Evolutionary conservation across 2,888 invertebrate species (phyloP).

Genomic region (Ceramica pisi): DNA sequence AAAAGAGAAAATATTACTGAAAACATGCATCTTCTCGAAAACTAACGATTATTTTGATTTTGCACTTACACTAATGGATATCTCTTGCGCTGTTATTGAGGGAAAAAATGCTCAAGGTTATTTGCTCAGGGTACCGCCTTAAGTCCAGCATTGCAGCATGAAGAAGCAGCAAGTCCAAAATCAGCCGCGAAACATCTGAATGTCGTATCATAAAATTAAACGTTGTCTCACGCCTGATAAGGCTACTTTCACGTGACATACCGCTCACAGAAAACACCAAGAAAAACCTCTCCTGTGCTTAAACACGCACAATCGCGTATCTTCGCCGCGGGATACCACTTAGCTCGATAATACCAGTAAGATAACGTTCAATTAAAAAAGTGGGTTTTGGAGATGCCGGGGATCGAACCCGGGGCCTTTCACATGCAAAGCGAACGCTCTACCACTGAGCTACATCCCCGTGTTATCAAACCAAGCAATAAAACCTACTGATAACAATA

Average conservation of each 20-base stretch:
- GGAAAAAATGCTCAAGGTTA: too few relatives aligned
- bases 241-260: constrained; percentile 15
- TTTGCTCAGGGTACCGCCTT: too few relatives aligned
- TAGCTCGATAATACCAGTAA: constrained; percentile 3
- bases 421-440: constrained; percentile 99
- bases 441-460: constrained; percentile 98
- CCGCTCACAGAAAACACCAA: constrained; percentile 21
- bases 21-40: too few relatives aligned
- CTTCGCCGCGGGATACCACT: constrained; percentile 35
- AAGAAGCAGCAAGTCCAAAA: constrained; percentile 5
- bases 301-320: constrained; percentile 7
- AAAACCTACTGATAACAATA: too few relatives aligned
- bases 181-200: constrained; percentile 22
- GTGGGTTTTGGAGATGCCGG: constrained; percentile 94
- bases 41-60: too few relatives aligned
- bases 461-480: too few relatives aligned
- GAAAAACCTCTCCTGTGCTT: constrained; percentile 1
- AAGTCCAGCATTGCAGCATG: too few relatives aligned
- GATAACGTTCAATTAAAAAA: constrained; percentile 15
- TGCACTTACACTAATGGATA: too few relatives aligned
- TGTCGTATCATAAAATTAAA: constrained; percentile 39
- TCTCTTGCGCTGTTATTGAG: too few relatives aligned
- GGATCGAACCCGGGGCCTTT: constrained; percentile 99
- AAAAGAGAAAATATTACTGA: too few relatives aligned
- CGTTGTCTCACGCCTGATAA: constrained; percentile 23